phyloP scores from a whole-genome alignment of 2,888 invertebrate genomes.

The Tipula vernalis region DNA sequence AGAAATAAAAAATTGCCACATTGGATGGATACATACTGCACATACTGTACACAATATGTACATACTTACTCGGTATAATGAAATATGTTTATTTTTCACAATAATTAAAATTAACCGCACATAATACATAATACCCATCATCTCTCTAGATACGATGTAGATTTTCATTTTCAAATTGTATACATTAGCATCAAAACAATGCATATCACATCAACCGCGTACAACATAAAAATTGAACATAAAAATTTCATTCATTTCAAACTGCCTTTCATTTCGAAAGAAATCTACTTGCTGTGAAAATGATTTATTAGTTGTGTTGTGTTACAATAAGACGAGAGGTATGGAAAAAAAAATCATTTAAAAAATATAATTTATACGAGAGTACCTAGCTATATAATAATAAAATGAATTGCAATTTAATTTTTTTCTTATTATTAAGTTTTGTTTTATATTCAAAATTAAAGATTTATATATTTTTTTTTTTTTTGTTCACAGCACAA shows the following conservation, averaged over 20 bases:
- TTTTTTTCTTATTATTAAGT: neutral
- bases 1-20: neutral
- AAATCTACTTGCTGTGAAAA: conserved; percentile 4
- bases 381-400: neutral
- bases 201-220: neutral
- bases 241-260: neutral
- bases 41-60: neutral
- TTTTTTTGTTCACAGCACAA: neutral
- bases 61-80: neutral
- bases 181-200: neutral
- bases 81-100: neutral
- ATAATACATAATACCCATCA: neutral
- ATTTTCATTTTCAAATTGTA: neutral
- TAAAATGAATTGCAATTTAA: neutral
- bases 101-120: neutral
- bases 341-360: neutral
- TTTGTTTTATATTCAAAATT: neutral
- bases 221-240: neutral
- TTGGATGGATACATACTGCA: neutral
- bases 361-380: neutral
- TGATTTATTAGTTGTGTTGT: neutral
- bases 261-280: neutral
- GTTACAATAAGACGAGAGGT: neutral
- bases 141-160: neutral
- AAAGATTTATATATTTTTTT: neutral